Evolutionary conservation across 2,113 vertebrate species (phyloP), one percentile per base, ranked within the genome.

Genomic region (Heloderma charlesbogerti): DNA sequence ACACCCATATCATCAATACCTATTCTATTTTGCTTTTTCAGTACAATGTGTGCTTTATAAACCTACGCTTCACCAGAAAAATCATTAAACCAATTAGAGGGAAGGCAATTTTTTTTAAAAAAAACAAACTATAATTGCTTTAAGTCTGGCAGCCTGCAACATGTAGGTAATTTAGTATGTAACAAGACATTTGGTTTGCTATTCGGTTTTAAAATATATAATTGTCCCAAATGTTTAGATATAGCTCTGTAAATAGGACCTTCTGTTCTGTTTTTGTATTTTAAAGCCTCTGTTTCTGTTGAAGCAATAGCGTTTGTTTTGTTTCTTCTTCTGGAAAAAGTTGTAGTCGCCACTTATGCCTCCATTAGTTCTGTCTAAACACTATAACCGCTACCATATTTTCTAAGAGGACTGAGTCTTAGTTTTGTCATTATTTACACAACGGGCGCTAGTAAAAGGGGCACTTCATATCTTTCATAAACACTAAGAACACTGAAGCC

Each of bases 41-140:
- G 22, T 87, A 51, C 51, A 91, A 86, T 91, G 22, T 67, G 8
- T 54, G 48, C 88, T 79, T 89, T 90, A 84, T 67, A 67, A 84
- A 86, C n/a, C 6, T 91, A 37, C 75, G 5, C 48, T 90, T 27
- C 43, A 79, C 85, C 77, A 45, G 63, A 93, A 80, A 71, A 93
- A 91, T 88, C 82, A 93, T 94, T 93, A 93, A 93, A 84, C 43
- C 87, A 91, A 88, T 93, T 92, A 93, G 86, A 95, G 88, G 34
- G 27, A 86, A 88, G 83, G 57, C 37, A 79, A 82, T 87, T 91
- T 94, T 88, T 75, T 66, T 48, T 45, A 78, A 77, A 78, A 78
- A 88, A 89, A 74, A 75, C 81, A 89, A 74, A 75, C 81, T 91
- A 3, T 84, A 93, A 91, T 93, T 94, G 92, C 86, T 90, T 78